Evolutionary conservation across 1,140 invertebrate species (phyloP), one percentile per base, ranked within the genome.

Genomic region (Drosophila novamexicana): DNA sequence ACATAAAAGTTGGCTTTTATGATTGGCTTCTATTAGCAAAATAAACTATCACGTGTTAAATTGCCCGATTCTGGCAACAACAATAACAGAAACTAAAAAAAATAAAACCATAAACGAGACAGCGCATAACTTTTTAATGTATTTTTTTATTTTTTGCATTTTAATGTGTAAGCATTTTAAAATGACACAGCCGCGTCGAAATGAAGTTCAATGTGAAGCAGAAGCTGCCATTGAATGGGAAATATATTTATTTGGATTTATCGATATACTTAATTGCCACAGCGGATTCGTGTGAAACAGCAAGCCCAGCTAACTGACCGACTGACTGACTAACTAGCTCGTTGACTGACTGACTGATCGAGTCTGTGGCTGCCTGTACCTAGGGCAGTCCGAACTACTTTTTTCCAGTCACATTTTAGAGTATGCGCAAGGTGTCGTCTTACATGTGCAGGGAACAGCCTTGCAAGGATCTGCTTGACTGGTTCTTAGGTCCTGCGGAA

Each of bases 1-100:
- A 70, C 73, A 89, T 88, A 89, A 89, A 88, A 88, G 67, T 83
- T 70, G 84, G 63, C 80, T 88, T 88, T 88, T 84, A 88, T 84
- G 83, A 75, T 80, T 67, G 79, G 66, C 77, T 89, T 88, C 83
- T 88, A 88, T 88, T 89, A 78, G 84, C 84, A 44, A 75, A 84
- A 84, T 88, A 83, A 88, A 89, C 84, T 89, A 89, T 88, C 63
- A 89, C 67, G 83, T 89, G 84, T 83, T 89, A 75, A 88, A 80
- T 79, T 56, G 79, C 67, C 34, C 63, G 77, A 86, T 88, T 65
- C 83, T 61, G 44, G 62, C 34, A 75, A 50, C 54, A 63, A 78
- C 37, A 56, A 66, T 39, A 63, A 66, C 54, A 54, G 39, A 57
- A 52, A 65, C 37, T 29, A 62, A 79, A 58, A 22, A 29, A 29